phyloP scores from a whole-genome alignment of 2,797 vertebrate species.

The Paedocypris micromegethes region DNA sequence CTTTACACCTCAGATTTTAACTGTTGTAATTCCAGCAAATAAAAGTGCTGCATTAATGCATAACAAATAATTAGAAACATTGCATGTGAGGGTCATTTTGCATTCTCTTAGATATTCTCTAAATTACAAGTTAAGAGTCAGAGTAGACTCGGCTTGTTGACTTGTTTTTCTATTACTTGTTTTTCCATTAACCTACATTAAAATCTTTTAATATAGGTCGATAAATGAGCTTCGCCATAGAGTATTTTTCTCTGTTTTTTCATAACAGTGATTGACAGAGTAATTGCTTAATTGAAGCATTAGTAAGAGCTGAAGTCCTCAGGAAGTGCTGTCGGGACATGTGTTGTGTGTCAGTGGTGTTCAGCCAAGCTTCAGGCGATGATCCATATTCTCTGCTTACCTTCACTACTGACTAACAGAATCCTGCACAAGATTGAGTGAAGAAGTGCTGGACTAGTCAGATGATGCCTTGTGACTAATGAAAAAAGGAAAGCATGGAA shows the following conservation, averaged over 20 bases:
- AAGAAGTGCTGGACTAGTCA: slow-evolving; percentile 38
- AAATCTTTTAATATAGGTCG: background rate
- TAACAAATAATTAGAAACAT: no score
- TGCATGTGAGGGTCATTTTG: no score
- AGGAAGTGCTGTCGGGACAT: slow-evolving; percentile 15
- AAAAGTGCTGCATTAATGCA: no score
- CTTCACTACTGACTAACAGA: slow-evolving; percentile 12
- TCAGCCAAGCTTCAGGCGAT: slow-evolving; percentile 17
- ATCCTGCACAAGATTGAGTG: slow-evolving; percentile 24
- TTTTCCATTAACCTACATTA: no score
- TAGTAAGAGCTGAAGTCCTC: slow-evolving; percentile 17
- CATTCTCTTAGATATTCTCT: no score
- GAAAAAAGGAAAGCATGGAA: slow-evolving; percentile 30
- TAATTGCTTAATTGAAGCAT: slow-evolving; percentile 26
- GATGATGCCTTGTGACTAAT: slow-evolving; percentile 38
- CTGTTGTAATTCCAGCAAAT: no score
- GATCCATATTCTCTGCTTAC: slow-evolving; percentile 26
- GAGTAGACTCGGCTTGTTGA: no score
- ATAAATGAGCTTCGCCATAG: background rate
- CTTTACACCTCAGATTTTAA: no score
- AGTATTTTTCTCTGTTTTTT: background rate
- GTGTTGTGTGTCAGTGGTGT: slow-evolving; percentile 21
- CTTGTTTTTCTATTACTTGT: no score
- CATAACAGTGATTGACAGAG: slow-evolving; percentile 19
- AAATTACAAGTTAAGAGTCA: no score